Evolutionary conservation across 30 jellyfish, hydroid and myxozoan genomes (phyloP).

Genomic region (Catostylus mosaicus): DNA sequence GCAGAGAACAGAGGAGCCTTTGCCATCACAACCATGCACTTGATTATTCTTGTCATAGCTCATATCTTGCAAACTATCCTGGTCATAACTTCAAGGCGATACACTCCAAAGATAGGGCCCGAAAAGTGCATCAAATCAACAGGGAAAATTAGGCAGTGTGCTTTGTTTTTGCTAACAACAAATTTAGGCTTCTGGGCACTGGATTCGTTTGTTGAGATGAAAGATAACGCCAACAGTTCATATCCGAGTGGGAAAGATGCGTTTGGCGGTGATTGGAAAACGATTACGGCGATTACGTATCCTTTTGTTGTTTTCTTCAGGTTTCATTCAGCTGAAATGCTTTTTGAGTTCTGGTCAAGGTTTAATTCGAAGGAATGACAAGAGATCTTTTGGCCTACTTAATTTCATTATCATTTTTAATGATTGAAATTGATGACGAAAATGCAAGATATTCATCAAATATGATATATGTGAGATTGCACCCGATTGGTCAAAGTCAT

Average conservation of each 20-base stretch:
- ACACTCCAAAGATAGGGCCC: neutral
- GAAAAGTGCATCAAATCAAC: neutral
- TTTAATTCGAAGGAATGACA: no score
- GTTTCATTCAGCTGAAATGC: conserved; percentile 44
- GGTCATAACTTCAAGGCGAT: conserved; percentile 28
- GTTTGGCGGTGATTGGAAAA: conserved; percentile 12
- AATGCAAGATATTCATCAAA: no score
- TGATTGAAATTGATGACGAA: no score
- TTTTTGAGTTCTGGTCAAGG: conserved; percentile 22
- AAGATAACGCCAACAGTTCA: conserved; percentile 23
- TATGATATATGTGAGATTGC: no score
- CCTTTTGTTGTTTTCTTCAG: conserved; percentile 49
- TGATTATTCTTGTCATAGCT: neutral
- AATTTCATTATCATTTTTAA: no score
- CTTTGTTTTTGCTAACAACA: conserved; percentile 34
- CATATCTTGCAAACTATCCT: conserved; percentile 31
- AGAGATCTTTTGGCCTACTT: no score
- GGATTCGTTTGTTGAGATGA: conserved; percentile 53
- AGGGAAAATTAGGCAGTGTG: conserved; percentile 18
- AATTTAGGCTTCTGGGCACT: conserved; percentile 59
- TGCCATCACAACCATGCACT: neutral
- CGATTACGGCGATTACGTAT: conserved; percentile 12
- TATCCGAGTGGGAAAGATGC: conserved; percentile 27
- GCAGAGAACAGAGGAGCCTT: neutral
- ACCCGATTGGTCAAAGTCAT: no score